phyloP scores from a whole-genome alignment of 2,113 vertebrate genomes.

The Illadopsis cleaveri region DNA sequence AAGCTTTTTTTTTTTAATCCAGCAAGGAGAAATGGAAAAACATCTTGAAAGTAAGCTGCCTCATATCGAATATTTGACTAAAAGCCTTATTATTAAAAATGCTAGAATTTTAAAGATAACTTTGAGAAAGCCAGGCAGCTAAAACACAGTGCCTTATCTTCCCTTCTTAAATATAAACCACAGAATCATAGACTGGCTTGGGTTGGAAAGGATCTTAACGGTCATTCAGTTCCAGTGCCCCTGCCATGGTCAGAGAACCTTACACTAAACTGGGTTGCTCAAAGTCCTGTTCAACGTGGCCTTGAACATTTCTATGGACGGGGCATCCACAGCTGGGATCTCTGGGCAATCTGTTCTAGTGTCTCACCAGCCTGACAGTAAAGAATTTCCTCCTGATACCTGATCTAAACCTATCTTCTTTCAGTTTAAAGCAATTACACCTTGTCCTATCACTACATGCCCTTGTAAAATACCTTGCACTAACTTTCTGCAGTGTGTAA shows the following conservation, averaged over 20 bases:
- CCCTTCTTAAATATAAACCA: background rate
- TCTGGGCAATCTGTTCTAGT: background rate
- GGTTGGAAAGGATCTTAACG: background rate
- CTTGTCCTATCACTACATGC: background rate
- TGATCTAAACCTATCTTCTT: background rate
- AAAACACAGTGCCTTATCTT: background rate
- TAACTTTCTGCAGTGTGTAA: background rate
- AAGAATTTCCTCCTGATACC: background rate
- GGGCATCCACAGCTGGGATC: background rate
- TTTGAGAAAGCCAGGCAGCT: background rate
- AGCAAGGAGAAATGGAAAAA: background rate
- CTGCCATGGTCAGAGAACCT: background rate
- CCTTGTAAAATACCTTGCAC: background rate
- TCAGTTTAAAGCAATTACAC: background rate
- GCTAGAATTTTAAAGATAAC: background rate
- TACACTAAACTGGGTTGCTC: background rate
- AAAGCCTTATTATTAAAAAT: slow-evolving; percentile 7
- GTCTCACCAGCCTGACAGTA: background rate
- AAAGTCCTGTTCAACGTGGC: background rate
- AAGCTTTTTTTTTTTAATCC: background rate
- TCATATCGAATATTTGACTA: background rate
- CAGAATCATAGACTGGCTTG: background rate
- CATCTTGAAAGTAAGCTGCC: background rate
- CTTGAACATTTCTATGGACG: background rate
- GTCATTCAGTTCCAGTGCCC: background rate